Evolutionary conservation across 92 coral and sea anemone species (phyloP).

Genomic region (Paramuricea clavata): DNA sequence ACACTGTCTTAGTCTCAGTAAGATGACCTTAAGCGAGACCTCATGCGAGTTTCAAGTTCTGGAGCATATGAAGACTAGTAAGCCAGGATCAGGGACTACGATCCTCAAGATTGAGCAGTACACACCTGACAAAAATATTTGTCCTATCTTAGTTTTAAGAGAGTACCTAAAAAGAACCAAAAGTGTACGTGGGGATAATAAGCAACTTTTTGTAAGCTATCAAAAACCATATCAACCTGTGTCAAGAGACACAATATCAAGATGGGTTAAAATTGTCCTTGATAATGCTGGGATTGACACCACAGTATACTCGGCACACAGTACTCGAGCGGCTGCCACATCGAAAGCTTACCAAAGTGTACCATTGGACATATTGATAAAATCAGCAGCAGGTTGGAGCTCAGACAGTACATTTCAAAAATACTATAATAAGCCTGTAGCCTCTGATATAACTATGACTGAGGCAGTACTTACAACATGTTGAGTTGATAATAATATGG

Average conservation of each 20-base stretch:
- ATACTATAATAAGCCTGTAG: background rate
- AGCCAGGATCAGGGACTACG: slow-evolving; percentile 56
- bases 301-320: slow-evolving; percentile 28
- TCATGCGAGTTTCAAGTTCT: slow-evolving; percentile 64
- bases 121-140: slow-evolving; percentile 54
- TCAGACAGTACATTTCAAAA: slow-evolving; percentile 4
- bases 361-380: background rate
- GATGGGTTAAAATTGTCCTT: slow-evolving; percentile 50
- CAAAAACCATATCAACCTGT: slow-evolving; percentile 56
- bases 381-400: slow-evolving; percentile 14
- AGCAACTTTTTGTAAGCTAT: slow-evolving; percentile 45
- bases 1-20: slow-evolving; percentile 33
- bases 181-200: background rate
- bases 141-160: slow-evolving; percentile 2
- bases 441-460: background rate
- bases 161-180: slow-evolving; percentile 21
- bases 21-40: slow-evolving; percentile 55
- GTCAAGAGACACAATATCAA: slow-evolving; percentile 51
- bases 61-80: slow-evolving; percentile 75
- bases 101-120: slow-evolving; percentile 53
- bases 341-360: background rate
- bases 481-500: too few species aligned
- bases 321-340: slow-evolving; percentile 34
- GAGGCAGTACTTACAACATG: too few species aligned
- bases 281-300: slow-evolving; percentile 57